A percentile compares a stretch with the other conserved stretches of the same genome.
phyloP scores from a whole-genome alignment of 2,888 invertebrate genomes.

The Spialia ferax region DNA sequence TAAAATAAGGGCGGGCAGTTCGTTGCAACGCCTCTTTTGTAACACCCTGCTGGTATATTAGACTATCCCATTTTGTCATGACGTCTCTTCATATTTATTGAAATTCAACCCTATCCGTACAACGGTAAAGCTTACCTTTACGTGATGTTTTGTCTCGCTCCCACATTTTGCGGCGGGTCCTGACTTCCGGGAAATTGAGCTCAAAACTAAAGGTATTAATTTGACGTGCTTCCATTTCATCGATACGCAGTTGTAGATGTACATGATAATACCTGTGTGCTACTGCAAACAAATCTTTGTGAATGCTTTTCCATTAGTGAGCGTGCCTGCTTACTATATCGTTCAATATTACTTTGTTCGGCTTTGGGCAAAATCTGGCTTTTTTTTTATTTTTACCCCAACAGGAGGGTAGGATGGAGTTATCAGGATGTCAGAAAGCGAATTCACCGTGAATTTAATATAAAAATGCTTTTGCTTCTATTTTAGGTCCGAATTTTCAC shows the following conservation, averaged over 20 bases:
- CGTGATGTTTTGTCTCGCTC: background rate
- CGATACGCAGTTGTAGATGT: background rate
- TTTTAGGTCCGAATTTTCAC: too few relatives aligned
- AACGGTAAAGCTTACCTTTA: background rate
- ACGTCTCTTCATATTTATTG: background rate
- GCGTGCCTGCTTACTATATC: too few relatives aligned
- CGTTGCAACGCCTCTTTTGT: background rate
- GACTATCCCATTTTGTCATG: background rate
- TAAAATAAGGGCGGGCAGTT: background rate
- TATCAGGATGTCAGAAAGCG: too few relatives aligned
- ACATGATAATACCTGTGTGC: background rate
- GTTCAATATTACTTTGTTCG: too few relatives aligned
- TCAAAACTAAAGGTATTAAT: background rate
- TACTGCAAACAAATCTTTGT: too few relatives aligned
- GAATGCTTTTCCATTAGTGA: too few relatives aligned
- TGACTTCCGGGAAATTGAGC: background rate
- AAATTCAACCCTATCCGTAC: constrained; percentile 1
- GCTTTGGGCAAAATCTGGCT: too few relatives aligned
- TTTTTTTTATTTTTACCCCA: too few relatives aligned
- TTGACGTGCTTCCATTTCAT: background rate
- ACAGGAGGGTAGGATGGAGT: too few relatives aligned
- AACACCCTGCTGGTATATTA: background rate
- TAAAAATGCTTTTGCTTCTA: too few relatives aligned
- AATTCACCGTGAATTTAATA: too few relatives aligned
- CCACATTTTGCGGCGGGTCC: background rate